Conservation (phyloP, 2,113 vertebrate species). For the Spea multiplicata region DNA sequence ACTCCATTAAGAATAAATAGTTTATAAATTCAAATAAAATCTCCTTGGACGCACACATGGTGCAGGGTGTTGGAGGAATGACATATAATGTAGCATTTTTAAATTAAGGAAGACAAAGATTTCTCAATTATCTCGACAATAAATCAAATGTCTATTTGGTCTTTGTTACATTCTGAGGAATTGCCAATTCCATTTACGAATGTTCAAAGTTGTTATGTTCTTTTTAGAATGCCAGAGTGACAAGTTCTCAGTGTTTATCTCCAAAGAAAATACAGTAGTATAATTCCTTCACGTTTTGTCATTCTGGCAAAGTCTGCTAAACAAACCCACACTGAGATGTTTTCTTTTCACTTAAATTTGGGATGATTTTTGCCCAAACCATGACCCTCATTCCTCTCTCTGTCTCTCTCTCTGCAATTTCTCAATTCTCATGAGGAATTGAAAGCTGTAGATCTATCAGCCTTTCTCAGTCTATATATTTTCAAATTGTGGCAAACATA, state of each 20-base stretch:
- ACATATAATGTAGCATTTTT: constrained; percentile 22
- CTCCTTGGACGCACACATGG: constrained; percentile 7
- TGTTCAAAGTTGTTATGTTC: constrained; percentile 37
- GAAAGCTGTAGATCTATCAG: background rate
- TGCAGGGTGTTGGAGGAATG: constrained; percentile 30
- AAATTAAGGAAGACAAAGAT: constrained; percentile 12
- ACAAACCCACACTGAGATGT: constrained; percentile 26
- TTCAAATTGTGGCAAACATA: constrained; percentile 1
- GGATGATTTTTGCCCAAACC: constrained; percentile 11
- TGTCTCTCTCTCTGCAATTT: constrained; percentile 6
- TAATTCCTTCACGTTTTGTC: constrained; percentile 41
- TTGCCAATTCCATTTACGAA: constrained; percentile 41
- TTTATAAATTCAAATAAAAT: background rate
- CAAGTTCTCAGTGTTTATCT: constrained; percentile 38
- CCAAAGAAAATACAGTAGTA: constrained; percentile 47
- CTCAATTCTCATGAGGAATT: background rate
- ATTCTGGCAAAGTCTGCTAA: constrained; percentile 28
- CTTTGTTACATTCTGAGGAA: constrained; percentile 16
- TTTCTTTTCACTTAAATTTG: constrained; percentile 26
- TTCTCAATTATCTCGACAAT: constrained; percentile 15
- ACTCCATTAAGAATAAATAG: background rate
- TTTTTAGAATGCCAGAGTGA: constrained; percentile 42
- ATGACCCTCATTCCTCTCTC: constrained; percentile 20
- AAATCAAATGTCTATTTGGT: constrained; percentile 26
- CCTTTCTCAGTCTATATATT: background rate